Conservation (phyloP, 30 jellyfish, hydroid and myxozoan genomes). For the Pelagia noctiluca region DNA sequence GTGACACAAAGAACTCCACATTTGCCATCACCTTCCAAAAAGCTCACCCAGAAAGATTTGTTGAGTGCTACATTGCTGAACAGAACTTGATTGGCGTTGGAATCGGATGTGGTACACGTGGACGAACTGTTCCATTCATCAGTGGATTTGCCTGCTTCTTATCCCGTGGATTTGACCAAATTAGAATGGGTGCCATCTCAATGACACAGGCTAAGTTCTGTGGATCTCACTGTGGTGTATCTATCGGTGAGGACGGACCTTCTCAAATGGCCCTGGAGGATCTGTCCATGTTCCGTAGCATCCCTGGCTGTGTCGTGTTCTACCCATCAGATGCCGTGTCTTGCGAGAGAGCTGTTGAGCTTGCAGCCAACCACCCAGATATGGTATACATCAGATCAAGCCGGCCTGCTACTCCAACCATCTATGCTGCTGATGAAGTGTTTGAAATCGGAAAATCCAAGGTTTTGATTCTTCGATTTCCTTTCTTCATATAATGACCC, state of each 20-base stretch:
- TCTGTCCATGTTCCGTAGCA: conserved; percentile 92
- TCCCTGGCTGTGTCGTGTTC: conserved; percentile 89
- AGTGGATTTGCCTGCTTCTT: conserved; percentile 97
- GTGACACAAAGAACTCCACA: conserved; percentile 98
- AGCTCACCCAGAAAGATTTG: conserved; percentile 91
- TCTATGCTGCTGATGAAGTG: conserved; percentile 74
- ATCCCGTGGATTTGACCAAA: conserved; percentile 97
- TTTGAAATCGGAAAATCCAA: conserved; percentile 92
- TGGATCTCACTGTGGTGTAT: conserved; percentile 98
- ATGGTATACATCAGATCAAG: conserved; percentile 93
- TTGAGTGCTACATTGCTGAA: conserved; percentile 98
- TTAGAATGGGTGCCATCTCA: conserved; percentile 98
- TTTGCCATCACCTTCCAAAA: conserved; percentile 95
- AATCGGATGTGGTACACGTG: conserved; percentile 92
- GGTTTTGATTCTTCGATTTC: conserved; percentile 35
- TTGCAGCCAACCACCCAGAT: conserved; percentile 90
- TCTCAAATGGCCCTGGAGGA: conserved; percentile 99
- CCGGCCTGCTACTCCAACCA: conserved; percentile 87
- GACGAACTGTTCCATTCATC: conserved; percentile 88
- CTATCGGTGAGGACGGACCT: conserved; percentile 99
- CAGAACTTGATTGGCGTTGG: conserved; percentile 98
- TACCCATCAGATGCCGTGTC: conserved; percentile 99
- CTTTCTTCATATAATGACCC: too few relatives aligned
- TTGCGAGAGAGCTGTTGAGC: conserved; percentile 97
- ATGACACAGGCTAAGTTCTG: conserved; percentile 83